Conservation (phyloP, 2,888 invertebrate genomes). For the Diaphora mendica region DNA sequence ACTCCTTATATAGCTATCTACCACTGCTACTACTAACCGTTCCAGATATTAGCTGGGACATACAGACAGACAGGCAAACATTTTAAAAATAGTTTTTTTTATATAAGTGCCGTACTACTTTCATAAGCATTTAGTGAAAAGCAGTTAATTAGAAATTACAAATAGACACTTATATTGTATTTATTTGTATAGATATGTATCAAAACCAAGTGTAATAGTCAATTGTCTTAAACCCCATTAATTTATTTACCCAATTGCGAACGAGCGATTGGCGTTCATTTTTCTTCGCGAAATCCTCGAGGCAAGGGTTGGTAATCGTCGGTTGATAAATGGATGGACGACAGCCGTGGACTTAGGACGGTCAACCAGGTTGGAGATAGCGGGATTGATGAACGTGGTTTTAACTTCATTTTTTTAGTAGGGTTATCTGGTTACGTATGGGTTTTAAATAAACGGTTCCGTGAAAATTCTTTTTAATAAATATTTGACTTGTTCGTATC, state of each 20-base stretch:
- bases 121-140: no score
- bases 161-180: no score
- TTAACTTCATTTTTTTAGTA: constrained; percentile 1
- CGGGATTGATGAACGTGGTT: constrained; percentile 63
- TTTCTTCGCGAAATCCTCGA: constrained; percentile 74
- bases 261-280: constrained; percentile 69
- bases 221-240: constrained; percentile 8
- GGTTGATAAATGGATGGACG: constrained; percentile 76
- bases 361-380: constrained; percentile 68
- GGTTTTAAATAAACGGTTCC: background rate
- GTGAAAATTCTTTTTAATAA: background rate
- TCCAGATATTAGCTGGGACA: no score
- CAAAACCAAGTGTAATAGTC: background rate
- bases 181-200: no score
- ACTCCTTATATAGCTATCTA: no score
- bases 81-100: no score
- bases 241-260: constrained; percentile 26
- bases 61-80: no score
- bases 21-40: no score
- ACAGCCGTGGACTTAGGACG: constrained; percentile 70
- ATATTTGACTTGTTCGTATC: background rate
- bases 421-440: background rate
- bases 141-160: no score
- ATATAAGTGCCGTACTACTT: no score
- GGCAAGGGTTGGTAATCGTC: constrained; percentile 77